Percentiles rank a stretch among this genome's conserved stretches.
These are phyloP conservation scores for Lamproptera curius DNA, from an alignment of 2,888 invertebrate species.

Conservation along the genomic window DNA sequence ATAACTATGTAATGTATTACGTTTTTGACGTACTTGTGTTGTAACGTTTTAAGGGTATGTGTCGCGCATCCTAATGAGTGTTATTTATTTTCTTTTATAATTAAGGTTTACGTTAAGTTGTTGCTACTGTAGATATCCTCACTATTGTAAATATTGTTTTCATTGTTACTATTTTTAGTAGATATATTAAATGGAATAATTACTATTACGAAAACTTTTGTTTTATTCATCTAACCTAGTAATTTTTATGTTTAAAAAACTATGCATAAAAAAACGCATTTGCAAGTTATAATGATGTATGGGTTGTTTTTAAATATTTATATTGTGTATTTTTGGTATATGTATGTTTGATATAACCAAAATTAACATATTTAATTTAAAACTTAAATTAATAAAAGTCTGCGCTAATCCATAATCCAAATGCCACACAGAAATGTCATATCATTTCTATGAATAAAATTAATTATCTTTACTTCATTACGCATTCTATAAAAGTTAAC, in stretches of 20 bases:
- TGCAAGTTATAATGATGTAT: no score
- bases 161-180: constrained; percentile 55
- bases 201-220: constrained; percentile 29
- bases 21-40: no score
- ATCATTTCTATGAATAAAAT: constrained; percentile 3
- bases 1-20: constrained; percentile 4
- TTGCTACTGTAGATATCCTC: constrained; percentile 47
- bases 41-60: constrained; percentile 27
- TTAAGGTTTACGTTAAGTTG: constrained; percentile 46
- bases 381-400: neutral
- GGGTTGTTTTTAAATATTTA: no score
- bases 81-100: constrained; percentile 67
- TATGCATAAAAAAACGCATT: no score
- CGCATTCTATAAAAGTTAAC: no score
- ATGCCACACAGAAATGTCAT: neutral
- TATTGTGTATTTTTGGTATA: neutral
- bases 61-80: constrained; percentile 45
- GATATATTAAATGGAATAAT: constrained; percentile 53
- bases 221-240: constrained; percentile 20
- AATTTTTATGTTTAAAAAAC: no score
- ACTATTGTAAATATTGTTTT: constrained; percentile 66
- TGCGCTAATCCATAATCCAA: neutral
- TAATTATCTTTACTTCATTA: no score
- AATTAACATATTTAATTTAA: neutral
- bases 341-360: no score